These are phyloP conservation scores for Cosmia pyralina DNA, from an alignment of 2,888 invertebrate genomes.

Conservation along the genomic window DNA sequence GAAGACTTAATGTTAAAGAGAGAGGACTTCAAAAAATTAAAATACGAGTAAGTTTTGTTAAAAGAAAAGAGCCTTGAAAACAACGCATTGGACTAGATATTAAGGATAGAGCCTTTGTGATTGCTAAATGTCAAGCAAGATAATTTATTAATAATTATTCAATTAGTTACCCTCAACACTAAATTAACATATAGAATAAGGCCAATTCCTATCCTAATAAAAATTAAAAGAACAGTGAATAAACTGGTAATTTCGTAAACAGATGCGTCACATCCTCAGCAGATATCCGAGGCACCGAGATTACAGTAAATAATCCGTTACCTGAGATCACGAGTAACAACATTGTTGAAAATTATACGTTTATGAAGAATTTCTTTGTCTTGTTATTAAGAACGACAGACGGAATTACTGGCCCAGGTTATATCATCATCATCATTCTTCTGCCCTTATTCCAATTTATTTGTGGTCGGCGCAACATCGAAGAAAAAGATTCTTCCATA, in stretches of 20 bases:
- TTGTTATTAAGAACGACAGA: neutral
- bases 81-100: no score
- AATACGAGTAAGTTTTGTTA: no score
- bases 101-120: neutral
- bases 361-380: constrained; percentile 1
- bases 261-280: constrained; percentile 13
- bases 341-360: constrained; percentile 7
- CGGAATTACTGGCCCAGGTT: neutral
- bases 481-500: no score
- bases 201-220: neutral
- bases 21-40: neutral
- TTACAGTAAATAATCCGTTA: constrained; percentile 35
- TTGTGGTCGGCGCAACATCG: no score
- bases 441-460: no score
- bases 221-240: constrained; percentile 4
- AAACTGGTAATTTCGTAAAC: constrained; percentile 13
- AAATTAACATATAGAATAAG: neutral
- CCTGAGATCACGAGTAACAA: constrained; percentile 1
- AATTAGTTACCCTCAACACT: neutral
- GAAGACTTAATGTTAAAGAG: neutral
- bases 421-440: no score
- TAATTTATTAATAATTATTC: neutral
- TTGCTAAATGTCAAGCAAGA: neutral
- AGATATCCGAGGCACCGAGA: neutral
- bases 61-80: no score